A percentile compares a stretch with the other conserved stretches of the same genome.
Evolutionary conservation across 2,888 invertebrate species (phyloP).

Genomic region (Conistra vaccinii): DNA sequence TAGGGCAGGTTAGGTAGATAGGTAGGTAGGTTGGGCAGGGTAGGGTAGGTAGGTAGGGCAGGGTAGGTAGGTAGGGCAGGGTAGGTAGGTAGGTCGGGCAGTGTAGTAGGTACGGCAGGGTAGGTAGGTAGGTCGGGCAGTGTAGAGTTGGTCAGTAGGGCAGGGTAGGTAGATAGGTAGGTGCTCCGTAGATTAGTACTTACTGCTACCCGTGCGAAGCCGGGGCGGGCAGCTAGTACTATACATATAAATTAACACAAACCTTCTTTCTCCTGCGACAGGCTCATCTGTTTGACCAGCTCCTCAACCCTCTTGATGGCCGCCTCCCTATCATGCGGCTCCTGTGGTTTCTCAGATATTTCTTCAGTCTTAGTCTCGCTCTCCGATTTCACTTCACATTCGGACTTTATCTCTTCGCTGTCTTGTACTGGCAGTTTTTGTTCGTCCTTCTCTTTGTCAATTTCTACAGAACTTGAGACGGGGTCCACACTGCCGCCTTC

Average conservation of each 20-base stretch:
- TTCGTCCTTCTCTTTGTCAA: constrained; percentile 74
- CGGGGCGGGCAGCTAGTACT: too few species aligned
- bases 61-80: too few species aligned
- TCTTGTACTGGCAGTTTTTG: constrained; percentile 75
- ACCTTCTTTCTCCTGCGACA: constrained; percentile 93
- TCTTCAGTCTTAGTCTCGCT: constrained; percentile 75
- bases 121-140: too few species aligned
- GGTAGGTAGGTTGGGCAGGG: too few species aligned
- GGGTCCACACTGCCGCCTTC: constrained; percentile 81
- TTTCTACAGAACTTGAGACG: constrained; percentile 77
- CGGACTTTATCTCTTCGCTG: constrained; percentile 76
- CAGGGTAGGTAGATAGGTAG: too few species aligned
- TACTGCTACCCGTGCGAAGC: too few species aligned
- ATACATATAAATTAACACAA: constrained; percentile 33
- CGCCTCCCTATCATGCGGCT: constrained; percentile 81
- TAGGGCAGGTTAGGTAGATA: too few species aligned
- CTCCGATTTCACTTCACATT: constrained; percentile 61
- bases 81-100: too few species aligned
- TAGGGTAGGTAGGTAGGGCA: too few species aligned
- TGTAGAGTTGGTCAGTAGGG: too few species aligned
- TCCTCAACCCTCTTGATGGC: constrained; percentile 92
- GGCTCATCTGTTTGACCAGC: constrained; percentile 95
- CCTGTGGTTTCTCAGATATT: constrained; percentile 55
- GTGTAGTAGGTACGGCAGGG: too few species aligned
- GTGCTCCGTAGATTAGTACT: too few species aligned